These are phyloP conservation scores for Porites rus DNA, from an alignment of 92 coral and sea anemone species.

Conservation along the genomic window DNA sequence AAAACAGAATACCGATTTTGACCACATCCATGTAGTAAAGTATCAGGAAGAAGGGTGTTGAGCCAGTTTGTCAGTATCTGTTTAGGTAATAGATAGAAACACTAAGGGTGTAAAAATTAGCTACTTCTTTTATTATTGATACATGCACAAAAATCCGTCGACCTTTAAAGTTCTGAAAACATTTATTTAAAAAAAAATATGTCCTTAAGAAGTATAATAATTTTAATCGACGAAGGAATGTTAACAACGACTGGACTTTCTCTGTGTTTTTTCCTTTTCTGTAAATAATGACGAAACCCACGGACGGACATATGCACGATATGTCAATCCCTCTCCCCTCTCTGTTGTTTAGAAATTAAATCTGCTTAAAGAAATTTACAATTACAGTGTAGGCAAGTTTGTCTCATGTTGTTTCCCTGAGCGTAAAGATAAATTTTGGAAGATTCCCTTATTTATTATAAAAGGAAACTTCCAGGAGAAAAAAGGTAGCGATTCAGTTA, in stretches of 20 bases:
- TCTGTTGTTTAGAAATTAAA: background rate
- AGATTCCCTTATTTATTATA: no score
- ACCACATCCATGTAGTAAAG: background rate
- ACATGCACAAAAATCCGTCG: no score
- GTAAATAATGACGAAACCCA: background rate
- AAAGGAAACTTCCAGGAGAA: no score
- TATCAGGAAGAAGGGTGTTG: no score
- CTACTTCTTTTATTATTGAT: no score
- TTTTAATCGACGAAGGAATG: constrained; percentile 16
- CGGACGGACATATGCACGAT: background rate
- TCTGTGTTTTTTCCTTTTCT: background rate
- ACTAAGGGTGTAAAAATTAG: no score
- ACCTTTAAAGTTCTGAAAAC: no score
- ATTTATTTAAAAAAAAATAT: background rate
- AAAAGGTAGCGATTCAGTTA: no score
- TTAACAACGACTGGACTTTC: background rate
- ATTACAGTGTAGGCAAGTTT: no score
- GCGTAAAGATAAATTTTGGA: no score
- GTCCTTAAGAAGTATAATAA: background rate
- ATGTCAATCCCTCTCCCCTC: background rate
- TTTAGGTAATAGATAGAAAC: no score
- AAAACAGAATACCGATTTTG: background rate
- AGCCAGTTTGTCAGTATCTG: background rate
- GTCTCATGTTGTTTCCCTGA: no score
- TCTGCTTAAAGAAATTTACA: constrained; percentile 8